Base-by-base conservation (phyloP, 2,888 invertebrate genomes). In the Digitonthophagus gazella region DNA sequence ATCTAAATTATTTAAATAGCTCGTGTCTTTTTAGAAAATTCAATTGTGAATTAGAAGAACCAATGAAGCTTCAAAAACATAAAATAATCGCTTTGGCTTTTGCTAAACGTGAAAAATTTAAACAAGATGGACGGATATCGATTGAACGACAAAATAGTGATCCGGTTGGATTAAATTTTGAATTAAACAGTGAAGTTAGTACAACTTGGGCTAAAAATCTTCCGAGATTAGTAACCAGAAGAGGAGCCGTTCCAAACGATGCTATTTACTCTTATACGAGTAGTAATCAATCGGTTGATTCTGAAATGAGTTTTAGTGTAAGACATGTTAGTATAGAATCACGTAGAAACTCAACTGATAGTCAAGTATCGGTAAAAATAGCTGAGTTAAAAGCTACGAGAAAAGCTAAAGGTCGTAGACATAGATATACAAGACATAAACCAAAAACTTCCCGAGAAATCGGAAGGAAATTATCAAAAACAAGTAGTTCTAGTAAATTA, bases 131-230 rank as follows among this genome's bases (percentile, higher is more conserved):
- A 4, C 86, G 93, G 8, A 86, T 97, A 58, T 96, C 96, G 58
- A 92, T 97, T 78, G 94, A 93, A 73, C 90, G 96, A 73, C 91
- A 92, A 72, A 93, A 93, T 74, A 93, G 94, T 72, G 97, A 97
- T 85, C 97, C 97, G 6, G 92, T 97, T 6, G 94, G 93, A 1
- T 83, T 94, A 56, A 89, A 90, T 76, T 90, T 91, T 73, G 90
- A 90, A 76, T 77, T 91, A 64, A 91, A 92, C 78, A 88, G 89
- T 64, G 94, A 95, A 76, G 86, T 97, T 66, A 95, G 95, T 68
- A 95, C 96, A 0, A 93, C 95, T 0, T 97, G 96, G 94, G 95
- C 94, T 56, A 94, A 93, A 67, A 94, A 95, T 73, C 84, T 97
- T 72, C 96, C 96, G 0, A 91, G 94, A 74, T 88, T 96, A 78